These are phyloP conservation scores for Echeneis naucrates DNA, from an alignment of 2,797 vertebrate genomes.

Conservation along the genomic window DNA sequence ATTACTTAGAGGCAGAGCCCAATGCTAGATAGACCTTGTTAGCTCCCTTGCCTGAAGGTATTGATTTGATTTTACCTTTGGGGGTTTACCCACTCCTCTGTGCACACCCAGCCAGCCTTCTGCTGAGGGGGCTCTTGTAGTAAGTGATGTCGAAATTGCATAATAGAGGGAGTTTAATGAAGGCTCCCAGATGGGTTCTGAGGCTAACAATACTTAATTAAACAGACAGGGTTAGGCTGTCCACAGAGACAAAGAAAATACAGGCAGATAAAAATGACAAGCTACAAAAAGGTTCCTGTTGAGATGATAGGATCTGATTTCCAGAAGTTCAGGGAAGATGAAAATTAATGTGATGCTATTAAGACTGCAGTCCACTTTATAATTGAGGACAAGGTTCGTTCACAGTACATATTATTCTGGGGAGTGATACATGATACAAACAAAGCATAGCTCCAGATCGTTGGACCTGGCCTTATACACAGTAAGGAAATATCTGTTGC, in stretches of 20 bases:
- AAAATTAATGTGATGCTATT: slow-evolving; percentile 7
- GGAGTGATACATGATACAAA: not conserved
- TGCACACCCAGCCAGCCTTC: slow-evolving; percentile 36
- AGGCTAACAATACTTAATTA: slow-evolving; percentile 72
- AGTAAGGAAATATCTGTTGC: not conserved
- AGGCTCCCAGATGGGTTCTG: slow-evolving; percentile 50
- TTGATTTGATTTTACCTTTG: slow-evolving; percentile 78
- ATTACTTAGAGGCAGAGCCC: slow-evolving; percentile 65
- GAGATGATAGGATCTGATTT: slow-evolving; percentile 30
- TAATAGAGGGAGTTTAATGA: slow-evolving; percentile 74
- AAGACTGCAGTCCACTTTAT: not conserved
- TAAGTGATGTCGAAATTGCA: slow-evolving; percentile 70
- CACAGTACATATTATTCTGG: not conserved
- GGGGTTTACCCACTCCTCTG: slow-evolving; percentile 34
- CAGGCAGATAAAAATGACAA: slow-evolving; percentile 47
- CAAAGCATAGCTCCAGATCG: not conserved
- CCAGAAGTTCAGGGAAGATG: slow-evolving; percentile 11
- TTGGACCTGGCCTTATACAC: not conserved
- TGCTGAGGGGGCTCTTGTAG: slow-evolving; percentile 54
- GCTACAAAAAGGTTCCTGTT: slow-evolving; percentile 29
- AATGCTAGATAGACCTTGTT: slow-evolving; percentile 78
- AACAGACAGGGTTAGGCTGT: slow-evolving; percentile 57
- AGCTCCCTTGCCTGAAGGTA: slow-evolving; percentile 72
- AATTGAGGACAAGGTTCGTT: not conserved
- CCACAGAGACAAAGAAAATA: slow-evolving; percentile 52